phyloP scores from a whole-genome alignment of 2,797 vertebrate species.

The Paramormyrops hopkinsi region DNA sequence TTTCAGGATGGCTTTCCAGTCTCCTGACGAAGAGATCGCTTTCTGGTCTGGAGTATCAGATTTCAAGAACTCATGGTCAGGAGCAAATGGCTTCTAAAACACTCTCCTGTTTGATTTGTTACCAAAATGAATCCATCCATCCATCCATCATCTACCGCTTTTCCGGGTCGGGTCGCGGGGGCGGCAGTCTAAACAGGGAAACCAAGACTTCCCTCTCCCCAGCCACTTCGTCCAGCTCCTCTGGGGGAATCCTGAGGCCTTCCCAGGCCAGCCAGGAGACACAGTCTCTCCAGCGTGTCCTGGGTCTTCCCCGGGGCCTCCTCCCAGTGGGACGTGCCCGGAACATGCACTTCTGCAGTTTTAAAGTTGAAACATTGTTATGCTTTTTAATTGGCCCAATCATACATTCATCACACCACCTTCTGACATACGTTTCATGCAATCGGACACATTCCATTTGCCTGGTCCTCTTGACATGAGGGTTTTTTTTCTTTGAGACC shows the following conservation, averaged over 20 bases:
- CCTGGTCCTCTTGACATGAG: neutral
- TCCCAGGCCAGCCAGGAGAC: no score
- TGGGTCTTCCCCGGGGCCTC: no score
- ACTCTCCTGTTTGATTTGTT: neutral
- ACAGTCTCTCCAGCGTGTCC: no score
- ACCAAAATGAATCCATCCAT: neutral
- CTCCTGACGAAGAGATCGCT: constrained; percentile 33
- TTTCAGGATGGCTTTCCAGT: constrained; percentile 37
- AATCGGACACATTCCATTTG: neutral
- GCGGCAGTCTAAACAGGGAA: no score
- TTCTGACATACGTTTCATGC: neutral
- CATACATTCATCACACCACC: neutral
- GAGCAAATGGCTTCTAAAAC: neutral
- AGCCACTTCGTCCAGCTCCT: no score
- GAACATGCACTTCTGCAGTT: neutral
- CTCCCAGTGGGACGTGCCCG: no score
- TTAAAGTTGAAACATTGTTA: neutral
- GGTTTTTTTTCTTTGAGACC: neutral
- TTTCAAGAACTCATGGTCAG: constrained; percentile 28
- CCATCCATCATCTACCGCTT: no score
- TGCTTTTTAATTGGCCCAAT: neutral
- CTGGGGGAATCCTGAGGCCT: no score
- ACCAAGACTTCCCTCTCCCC: no score
- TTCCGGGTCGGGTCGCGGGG: no score
- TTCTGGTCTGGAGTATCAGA: constrained; percentile 27